These are phyloP conservation scores for Turritopsis rubra DNA, from an alignment of 30 jellyfish, hydroid and myxozoan species.

Conservation along the genomic window DNA sequence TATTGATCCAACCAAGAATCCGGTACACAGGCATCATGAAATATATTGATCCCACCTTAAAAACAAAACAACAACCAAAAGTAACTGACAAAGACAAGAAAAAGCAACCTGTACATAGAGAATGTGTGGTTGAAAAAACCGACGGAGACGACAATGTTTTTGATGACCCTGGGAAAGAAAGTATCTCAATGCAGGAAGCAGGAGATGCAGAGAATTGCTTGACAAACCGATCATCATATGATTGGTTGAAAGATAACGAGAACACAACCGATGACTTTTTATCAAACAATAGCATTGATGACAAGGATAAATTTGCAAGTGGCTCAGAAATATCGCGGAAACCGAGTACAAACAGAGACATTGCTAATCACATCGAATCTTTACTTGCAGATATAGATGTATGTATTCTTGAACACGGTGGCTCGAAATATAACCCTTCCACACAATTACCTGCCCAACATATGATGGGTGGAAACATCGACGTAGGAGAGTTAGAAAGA, in stretches of 20 bases:
- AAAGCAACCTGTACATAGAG: neutral
- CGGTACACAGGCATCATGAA: neutral
- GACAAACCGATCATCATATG: too few relatives aligned
- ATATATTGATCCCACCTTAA: neutral
- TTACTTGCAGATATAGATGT: neutral
- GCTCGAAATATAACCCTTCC: neutral
- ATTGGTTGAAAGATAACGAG: neutral
- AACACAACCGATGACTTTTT: neutral
- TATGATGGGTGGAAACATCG: neutral
- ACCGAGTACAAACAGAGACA: neutral
- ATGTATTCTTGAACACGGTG: slow-evolving; percentile 12
- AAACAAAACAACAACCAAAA: neutral
- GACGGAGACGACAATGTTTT: neutral
- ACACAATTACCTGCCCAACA: neutral
- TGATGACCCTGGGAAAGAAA: neutral
- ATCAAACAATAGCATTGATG: neutral
- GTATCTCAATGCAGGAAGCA: neutral
- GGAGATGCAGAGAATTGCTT: neutral
- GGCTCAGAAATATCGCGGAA: neutral
- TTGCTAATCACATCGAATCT: neutral
- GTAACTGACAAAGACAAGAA: neutral
- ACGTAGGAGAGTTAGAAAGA: neutral
- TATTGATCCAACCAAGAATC: neutral
- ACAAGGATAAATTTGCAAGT: neutral
- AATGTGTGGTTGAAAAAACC: neutral